Base-by-base conservation (phyloP, 2,797 vertebrate species). In the Lates japonicus region DNA sequence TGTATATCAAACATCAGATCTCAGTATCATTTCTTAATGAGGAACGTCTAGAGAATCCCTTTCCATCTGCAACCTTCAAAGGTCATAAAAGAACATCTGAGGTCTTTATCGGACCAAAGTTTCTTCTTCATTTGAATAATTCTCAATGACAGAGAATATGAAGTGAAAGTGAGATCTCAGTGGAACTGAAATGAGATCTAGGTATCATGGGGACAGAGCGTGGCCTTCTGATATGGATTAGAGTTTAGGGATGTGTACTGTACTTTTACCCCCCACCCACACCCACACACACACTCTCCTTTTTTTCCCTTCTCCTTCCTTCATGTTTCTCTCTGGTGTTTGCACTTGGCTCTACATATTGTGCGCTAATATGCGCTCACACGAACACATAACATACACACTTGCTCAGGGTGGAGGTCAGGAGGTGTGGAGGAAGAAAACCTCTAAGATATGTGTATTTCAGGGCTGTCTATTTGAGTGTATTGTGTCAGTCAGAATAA, bases 81-180 rank as follows among this genome's bases (percentile, higher is more conserved):
- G 93, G 88, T 88, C 90, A 93, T 89, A 88, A 92, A 93, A 90
- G 88, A 93, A 93, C 92, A 90, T 94, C 91, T 88, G 86, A 92
- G 88, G 68, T 72, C 86, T 93, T 93, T 93, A 93, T 93, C 88
- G 33, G 87, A 84, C n/a, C 84, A 83, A 92, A 94, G 92, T 94
- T 94, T 90, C 89, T 90, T 76, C 88, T 90, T 93, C 92, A 93
- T 93, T 94, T 92, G 88, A 93, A 94, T 93, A 93, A 94, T 93
- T 94, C 89, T 90, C 83, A 92, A 90, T 89, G 85, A 82, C 91
- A 80, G 78, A 80, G 88, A 90, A 92, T 88, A 87, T 42, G 85
- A 77, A 87, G 77, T 74, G 79, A 67, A 81, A 86, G 79, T 60
- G 70, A 84, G 86, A 88, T 87, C 86, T 88, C 89, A 64, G 91